Evolutionary conservation across 2,113 vertebrate species (phyloP).

Genomic region (Tinamus guttatus): DNA sequence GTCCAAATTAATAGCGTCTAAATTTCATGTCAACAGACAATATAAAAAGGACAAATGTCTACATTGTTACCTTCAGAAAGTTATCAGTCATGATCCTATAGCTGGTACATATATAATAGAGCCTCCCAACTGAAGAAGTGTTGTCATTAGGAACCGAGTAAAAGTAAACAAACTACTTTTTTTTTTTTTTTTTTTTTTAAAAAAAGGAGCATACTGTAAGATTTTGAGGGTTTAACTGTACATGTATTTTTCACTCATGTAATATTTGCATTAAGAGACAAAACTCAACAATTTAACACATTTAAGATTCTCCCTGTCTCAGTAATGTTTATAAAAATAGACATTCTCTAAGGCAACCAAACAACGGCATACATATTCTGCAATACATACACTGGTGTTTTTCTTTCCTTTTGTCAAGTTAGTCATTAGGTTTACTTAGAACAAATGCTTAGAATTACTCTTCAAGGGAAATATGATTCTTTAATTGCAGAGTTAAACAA

Average conservation of each 20-base stretch:
- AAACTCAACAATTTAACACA: neutral
- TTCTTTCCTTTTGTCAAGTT: neutral
- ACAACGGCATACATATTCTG: neutral
- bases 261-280: neutral
- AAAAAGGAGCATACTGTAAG: neutral
- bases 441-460: neutral
- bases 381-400: neutral
- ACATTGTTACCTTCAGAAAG: neutral
- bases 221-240: neutral
- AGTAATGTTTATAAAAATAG: neutral
- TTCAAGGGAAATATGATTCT: neutral
- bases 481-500: neutral
- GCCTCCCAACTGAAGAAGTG: neutral
- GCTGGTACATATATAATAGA: neutral
- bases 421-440: neutral
- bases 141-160: neutral
- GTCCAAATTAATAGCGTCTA: neutral
- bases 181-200: too few relatives aligned
- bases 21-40: neutral
- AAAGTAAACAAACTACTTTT: neutral
- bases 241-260: neutral
- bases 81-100: neutral
- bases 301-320: neutral
- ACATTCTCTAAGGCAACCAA: neutral
- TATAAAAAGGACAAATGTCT: neutral